Conservation (phyloP, 2,113 vertebrate genomes). For the Semicossyphus pulcher region DNA sequence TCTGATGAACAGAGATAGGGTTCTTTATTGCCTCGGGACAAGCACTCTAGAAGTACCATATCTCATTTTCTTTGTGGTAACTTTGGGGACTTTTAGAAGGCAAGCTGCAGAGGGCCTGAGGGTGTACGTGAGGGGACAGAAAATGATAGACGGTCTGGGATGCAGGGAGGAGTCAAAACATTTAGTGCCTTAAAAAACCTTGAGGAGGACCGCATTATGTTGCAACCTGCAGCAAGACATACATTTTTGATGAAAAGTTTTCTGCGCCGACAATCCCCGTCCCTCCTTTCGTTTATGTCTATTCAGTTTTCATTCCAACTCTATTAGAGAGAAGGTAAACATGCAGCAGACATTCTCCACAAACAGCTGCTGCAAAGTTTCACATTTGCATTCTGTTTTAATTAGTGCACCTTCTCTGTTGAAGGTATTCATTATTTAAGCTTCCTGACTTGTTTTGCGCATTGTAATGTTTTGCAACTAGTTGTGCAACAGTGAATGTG, state of each 20-base stretch:
- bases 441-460: background rate
- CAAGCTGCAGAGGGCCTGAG: slow-evolving; percentile 48
- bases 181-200: slow-evolving; percentile 58
- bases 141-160: slow-evolving; percentile 56
- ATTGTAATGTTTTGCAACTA: background rate
- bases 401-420: background rate
- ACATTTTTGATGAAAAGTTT: slow-evolving; percentile 39
- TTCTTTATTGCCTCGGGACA: slow-evolving; percentile 44
- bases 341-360: background rate
- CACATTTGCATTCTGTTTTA: slow-evolving; percentile 1
- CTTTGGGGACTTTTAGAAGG: slow-evolving; percentile 63
- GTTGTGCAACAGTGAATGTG: background rate
- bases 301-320: slow-evolving; percentile 5
- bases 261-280: background rate
- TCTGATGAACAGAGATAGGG: slow-evolving; percentile 37
- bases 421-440: slow-evolving; percentile 14
- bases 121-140: slow-evolving; percentile 61
- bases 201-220: slow-evolving; percentile 50
- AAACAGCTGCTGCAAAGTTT: slow-evolving; percentile 18
- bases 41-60: slow-evolving; percentile 41
- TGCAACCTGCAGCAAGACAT: slow-evolving; percentile 59
- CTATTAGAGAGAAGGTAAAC: slow-evolving; percentile 7
- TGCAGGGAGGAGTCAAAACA: slow-evolving; percentile 52
- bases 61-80: slow-evolving; percentile 56
- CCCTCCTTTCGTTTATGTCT: slow-evolving; percentile 20